A percentile compares a stretch with the other conserved stretches of the same genome.
phyloP scores from a whole-genome alignment of 1,140 invertebrate species.

The Globodera ellingtonae region DNA sequence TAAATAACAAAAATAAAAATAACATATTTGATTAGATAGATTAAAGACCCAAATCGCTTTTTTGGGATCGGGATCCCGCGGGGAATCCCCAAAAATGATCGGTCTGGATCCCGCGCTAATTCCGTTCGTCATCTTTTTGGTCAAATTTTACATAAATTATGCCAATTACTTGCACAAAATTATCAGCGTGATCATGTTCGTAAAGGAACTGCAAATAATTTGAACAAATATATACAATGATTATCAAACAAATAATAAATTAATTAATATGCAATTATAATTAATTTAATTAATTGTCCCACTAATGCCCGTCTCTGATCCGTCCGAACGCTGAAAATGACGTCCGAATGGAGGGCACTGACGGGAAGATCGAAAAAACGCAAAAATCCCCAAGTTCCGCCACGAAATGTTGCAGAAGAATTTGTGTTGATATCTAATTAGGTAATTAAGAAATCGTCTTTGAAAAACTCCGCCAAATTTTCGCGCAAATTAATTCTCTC shows the following conservation, averaged over 20 bases:
- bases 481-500: slow-evolving; percentile 18
- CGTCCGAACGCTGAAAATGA: slow-evolving; percentile 66
- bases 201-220: slow-evolving; percentile 55
- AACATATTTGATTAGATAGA: neutral
- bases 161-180: slow-evolving; percentile 65
- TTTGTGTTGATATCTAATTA: slow-evolving; percentile 66
- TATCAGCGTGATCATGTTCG: slow-evolving; percentile 66
- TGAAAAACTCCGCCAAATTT: neutral
- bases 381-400: slow-evolving; percentile 51
- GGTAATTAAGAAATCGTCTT: neutral
- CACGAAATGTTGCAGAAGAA: slow-evolving; percentile 62
- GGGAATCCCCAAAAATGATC: too few relatives aligned
- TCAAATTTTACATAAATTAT: too few relatives aligned
- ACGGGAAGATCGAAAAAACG: slow-evolving; percentile 47
- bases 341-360: slow-evolving; percentile 58
- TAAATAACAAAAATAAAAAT: slow-evolving; percentile 13
- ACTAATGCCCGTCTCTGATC: slow-evolving; percentile 47
- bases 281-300: neutral
- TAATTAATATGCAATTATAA: neutral
- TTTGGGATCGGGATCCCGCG: too few relatives aligned
- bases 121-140: too few relatives aligned
- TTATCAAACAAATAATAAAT: neutral
- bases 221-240: neutral
- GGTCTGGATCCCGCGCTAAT: too few relatives aligned
- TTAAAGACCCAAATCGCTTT: neutral